A percentile compares a stretch with the other conserved stretches of the same genome.
phyloP scores from a whole-genome alignment of 2,888 invertebrate genomes.

The Brenthis hecate region DNA sequence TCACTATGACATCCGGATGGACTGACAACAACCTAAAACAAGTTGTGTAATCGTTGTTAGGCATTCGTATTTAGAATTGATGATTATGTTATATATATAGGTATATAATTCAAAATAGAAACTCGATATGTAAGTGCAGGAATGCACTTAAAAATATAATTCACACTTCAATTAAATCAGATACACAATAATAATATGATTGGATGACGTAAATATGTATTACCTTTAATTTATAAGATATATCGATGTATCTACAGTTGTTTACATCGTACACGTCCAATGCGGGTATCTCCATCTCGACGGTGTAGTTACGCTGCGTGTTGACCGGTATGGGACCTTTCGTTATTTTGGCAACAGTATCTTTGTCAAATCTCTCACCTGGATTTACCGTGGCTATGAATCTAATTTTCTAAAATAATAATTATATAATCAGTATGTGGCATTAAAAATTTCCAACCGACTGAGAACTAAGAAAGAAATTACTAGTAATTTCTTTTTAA shows the following conservation, averaged over 20 bases:
- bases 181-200: no score
- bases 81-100: no score
- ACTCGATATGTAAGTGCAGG: no score
- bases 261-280: slow-evolving; percentile 86
- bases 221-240: slow-evolving; percentile 84
- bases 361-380: slow-evolving; percentile 46
- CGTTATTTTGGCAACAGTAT: slow-evolving; percentile 51
- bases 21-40: slow-evolving; percentile 54
- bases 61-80: neutral
- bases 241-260: slow-evolving; percentile 86
- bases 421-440: neutral
- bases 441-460: neutral
- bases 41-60: neutral
- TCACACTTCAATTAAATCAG: neutral
- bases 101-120: neutral
- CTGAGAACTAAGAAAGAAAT: no score
- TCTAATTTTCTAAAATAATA: slow-evolving; percentile 47
- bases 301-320: slow-evolving; percentile 84
- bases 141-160: neutral
- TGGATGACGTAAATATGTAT: neutral
- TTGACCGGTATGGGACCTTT: slow-evolving; percentile 83
- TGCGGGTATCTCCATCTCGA: slow-evolving; percentile 85
- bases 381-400: slow-evolving; percentile 54
- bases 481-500: no score
- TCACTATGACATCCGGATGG: slow-evolving; percentile 60